These are phyloP conservation scores for Drosophila murphyi DNA, from an alignment of 1,140 invertebrate genomes.

Conservation along the genomic window DNA sequence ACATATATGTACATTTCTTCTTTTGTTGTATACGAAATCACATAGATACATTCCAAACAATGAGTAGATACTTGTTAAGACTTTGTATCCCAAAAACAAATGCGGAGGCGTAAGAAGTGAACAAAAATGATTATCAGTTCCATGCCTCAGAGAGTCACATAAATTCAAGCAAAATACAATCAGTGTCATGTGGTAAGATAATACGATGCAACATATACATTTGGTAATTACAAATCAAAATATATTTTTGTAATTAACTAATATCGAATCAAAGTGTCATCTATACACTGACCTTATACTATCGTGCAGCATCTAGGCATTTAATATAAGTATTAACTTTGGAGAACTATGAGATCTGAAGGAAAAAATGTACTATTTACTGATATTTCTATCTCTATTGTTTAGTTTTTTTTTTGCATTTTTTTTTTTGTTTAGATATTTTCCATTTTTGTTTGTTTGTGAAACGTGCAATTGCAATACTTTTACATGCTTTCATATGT, in stretches of 20 bases:
- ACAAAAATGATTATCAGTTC: conserved; percentile 33
- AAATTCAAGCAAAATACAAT: conserved; percentile 1
- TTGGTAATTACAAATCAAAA: too few species aligned
- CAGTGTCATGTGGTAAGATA: too few species aligned
- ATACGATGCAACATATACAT: too few species aligned
- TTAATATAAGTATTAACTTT: conserved; percentile 40
- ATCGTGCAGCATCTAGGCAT: conserved; percentile 45
- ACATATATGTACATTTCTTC: conserved; percentile 1
- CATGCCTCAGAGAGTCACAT: conserved; percentile 19
- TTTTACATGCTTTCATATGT: conserved; percentile 2
- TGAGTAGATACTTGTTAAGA: too few species aligned
- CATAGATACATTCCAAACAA: neutral
- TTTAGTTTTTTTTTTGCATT: conserved; percentile 6
- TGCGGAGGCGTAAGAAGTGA: neutral
- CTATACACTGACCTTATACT: conserved; percentile 45
- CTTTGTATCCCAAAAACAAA: too few species aligned
- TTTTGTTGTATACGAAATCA: neutral
- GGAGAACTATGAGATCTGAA: conserved; percentile 56
- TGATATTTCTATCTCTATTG: conserved; percentile 46
- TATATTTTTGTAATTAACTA: neutral
- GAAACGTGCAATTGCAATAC: conserved; percentile 38
- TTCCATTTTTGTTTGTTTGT: conserved; percentile 12
- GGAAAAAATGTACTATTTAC: conserved; percentile 51
- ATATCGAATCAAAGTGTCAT: conserved; percentile 21
- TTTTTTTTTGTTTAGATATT: conserved; percentile 12